A percentile compares a stretch with the other conserved stretches of the same genome.
Conservation (phyloP, 2,888 invertebrate genomes). For the Corbicula japonica region DNA sequence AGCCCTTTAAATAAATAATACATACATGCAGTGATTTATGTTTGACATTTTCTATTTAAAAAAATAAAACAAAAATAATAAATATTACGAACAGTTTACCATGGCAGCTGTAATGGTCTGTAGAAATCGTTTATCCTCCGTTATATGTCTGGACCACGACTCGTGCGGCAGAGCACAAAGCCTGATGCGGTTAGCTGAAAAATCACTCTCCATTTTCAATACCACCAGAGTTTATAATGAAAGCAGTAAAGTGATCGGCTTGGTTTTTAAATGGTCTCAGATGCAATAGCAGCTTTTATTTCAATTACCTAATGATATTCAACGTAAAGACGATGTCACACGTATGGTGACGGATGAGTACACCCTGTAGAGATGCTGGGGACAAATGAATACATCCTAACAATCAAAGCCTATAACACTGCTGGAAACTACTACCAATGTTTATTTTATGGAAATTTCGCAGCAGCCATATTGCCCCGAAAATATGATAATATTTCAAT, state of each 20-base stretch:
- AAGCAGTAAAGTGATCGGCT: not conserved
- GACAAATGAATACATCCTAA: constrained; percentile 12
- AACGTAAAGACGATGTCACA: constrained; percentile 27
- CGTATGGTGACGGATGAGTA: constrained; percentile 33
- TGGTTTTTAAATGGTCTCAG: constrained; percentile 8
- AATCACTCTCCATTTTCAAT: constrained; percentile 20
- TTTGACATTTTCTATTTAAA: too few species aligned
- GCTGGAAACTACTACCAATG: constrained; percentile 16
- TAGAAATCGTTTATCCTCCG: too few species aligned
- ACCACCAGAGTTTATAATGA: constrained; percentile 1
- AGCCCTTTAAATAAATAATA: too few species aligned
- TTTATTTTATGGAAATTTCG: constrained; percentile 44
- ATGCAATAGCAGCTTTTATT: not conserved
- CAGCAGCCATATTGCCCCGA: not conserved
- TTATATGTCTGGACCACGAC: not conserved
- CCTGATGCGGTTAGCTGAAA: not conserved
- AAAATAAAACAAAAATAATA: too few species aligned
- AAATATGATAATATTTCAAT: too few species aligned
- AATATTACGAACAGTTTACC: too few species aligned
- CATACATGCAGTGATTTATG: too few species aligned
- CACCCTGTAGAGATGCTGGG: constrained; percentile 3
- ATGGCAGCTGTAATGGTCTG: not conserved
- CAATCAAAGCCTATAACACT: constrained; percentile 10
- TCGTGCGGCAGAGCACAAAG: constrained; percentile 12
- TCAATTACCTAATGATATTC: constrained; percentile 31